These are phyloP conservation scores for Desoria tigrina DNA, from an alignment of 2,888 invertebrate species.

Conservation along the genomic window DNA sequence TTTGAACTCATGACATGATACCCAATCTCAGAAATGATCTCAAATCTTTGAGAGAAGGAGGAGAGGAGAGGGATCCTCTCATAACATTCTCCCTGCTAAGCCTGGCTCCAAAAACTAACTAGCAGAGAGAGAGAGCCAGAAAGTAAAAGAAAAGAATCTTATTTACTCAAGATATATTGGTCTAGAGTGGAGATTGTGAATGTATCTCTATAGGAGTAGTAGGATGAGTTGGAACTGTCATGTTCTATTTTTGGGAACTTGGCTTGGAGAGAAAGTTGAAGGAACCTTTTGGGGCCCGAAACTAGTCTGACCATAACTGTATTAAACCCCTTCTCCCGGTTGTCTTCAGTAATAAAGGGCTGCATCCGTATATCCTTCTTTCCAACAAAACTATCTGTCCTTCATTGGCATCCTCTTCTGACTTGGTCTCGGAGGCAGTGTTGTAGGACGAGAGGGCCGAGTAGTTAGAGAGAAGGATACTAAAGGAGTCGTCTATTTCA, in stretches of 20 bases:
- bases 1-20: conserved; percentile 9
- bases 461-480: no score
- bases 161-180: conserved; percentile 4
- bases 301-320: conserved; percentile 8
- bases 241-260: not conserved
- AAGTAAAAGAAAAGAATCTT: conserved; percentile 4
- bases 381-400: no score
- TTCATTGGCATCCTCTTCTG: no score
- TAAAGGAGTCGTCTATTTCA: no score
- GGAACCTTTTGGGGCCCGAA: not conserved
- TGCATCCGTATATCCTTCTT: not conserved
- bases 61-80: not conserved
- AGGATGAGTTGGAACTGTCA: not conserved
- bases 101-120: conserved; percentile 1
- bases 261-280: conserved; percentile 1
- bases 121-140: conserved; percentile 1
- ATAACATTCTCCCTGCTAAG: not conserved
- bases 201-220: no score
- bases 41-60: not conserved
- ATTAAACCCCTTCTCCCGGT: not conserved
- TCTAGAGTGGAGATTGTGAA: no score
- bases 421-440: no score
- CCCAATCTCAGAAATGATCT: conserved; percentile 18
- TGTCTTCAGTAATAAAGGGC: conserved; percentile 1
- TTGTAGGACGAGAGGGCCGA: no score